Percentiles rank a stretch among this genome's conserved stretches.
Conservation (phyloP, 2,888 invertebrate genomes). For the Sminthurinus aureus region DNA sequence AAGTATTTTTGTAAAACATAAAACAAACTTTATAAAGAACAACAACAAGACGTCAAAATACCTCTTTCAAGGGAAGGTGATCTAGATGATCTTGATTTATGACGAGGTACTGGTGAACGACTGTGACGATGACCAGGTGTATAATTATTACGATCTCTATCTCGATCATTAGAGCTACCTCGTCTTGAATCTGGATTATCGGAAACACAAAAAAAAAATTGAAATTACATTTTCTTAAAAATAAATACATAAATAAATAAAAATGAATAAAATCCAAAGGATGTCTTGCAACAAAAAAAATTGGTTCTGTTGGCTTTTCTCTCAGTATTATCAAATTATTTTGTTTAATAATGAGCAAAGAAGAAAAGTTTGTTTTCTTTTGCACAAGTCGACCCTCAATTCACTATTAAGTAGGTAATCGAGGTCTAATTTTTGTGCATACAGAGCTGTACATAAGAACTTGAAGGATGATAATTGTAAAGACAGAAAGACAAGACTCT, state of each 20-base stretch:
- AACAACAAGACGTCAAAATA: no score
- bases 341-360: neutral
- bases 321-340: neutral
- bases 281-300: no score
- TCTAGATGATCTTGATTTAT: neutral
- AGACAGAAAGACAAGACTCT: no score
- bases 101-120: neutral
- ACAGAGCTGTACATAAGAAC: no score
- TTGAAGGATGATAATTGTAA: no score
- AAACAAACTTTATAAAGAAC: no score
- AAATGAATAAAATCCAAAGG: no score
- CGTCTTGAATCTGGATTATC: neutral
- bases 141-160: neutral
- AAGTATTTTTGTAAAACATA: no score
- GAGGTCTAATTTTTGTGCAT: slow-evolving; percentile 36
- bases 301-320: neutral
- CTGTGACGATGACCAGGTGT: neutral
- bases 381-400: slow-evolving; percentile 29
- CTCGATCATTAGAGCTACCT: neutral
- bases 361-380: slow-evolving; percentile 13
- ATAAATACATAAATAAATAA: no score
- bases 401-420: slow-evolving; percentile 2
- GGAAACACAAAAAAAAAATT: no score
- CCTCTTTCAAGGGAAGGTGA: neutral
- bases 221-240: no score